A percentile compares a stretch with the other conserved stretches of the same genome.
These are phyloP conservation scores for Epizoanthus stellaris DNA, from an alignment of 92 coral and sea anemone species.

Conservation along the genomic window DNA sequence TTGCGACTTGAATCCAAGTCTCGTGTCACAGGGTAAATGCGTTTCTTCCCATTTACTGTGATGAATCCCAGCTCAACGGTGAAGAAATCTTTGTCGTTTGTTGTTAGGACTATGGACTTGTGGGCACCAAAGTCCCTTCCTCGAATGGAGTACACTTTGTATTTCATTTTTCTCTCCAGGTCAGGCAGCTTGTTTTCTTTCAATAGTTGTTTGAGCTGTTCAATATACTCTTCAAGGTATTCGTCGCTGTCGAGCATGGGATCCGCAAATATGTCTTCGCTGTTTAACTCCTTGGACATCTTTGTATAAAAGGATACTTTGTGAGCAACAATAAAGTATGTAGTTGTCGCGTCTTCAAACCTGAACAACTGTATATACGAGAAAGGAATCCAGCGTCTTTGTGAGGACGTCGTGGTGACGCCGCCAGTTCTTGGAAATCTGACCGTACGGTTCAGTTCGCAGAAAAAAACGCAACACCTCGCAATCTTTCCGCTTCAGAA, in stretches of 20 bases:
- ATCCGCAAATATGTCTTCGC: slow-evolving; percentile 49
- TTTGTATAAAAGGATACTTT: no score
- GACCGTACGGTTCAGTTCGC: no score
- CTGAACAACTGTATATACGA: no score
- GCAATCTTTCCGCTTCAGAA: no score
- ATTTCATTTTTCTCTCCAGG: slow-evolving; percentile 13
- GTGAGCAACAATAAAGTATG: no score
- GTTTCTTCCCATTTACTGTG: slow-evolving; percentile 33
- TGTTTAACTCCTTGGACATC: background rate
- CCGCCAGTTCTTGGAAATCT: no score
- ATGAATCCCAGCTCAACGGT: slow-evolving; percentile 69
- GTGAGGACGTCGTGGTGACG: no score
- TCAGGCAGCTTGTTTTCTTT: slow-evolving; percentile 47
- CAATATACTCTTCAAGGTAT: slow-evolving; percentile 31
- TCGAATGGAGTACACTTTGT: slow-evolving; percentile 57
- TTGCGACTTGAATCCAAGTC: background rate
- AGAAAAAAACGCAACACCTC: no score
- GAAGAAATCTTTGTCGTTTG: slow-evolving; percentile 53
- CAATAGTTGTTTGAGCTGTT: slow-evolving; percentile 30
- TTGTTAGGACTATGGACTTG: slow-evolving; percentile 67
- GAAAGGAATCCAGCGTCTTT: no score
- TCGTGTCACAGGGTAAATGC: slow-evolving; percentile 50
- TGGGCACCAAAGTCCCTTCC: slow-evolving; percentile 61
- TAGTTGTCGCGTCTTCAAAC: no score
- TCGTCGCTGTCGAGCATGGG: slow-evolving; percentile 61